A percentile compares a stretch with the other conserved stretches of the same genome.
Evolutionary conservation across 2,888 invertebrate genomes (phyloP).

Genomic region (Sepioteuthis lessoniana): DNA sequence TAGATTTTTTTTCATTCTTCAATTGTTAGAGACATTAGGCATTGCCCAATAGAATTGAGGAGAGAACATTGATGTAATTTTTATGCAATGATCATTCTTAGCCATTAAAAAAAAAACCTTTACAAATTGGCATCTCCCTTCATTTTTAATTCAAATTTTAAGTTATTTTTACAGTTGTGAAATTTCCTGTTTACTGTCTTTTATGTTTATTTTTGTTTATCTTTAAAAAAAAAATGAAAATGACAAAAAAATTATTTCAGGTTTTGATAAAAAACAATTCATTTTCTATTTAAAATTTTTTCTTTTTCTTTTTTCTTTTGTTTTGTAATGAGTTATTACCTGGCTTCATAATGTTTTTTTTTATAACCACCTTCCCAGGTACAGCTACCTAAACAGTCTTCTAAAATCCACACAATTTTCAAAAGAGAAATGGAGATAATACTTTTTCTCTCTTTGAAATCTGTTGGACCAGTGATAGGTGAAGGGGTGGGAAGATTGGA

Average conservation of each 20-base stretch:
- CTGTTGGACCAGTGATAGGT: too few species aligned
- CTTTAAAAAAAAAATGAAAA: not conserved
- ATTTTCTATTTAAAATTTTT: not conserved
- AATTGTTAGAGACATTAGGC: too few species aligned
- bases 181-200: not conserved
- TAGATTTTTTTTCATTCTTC: too few species aligned
- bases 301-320: not conserved
- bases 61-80: not conserved
- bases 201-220: not conserved
- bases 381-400: not conserved
- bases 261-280: too few species aligned
- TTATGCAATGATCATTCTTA: not conserved
- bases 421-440: too few species aligned
- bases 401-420: not conserved
- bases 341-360: not conserved
- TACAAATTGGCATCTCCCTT: conserved; percentile 40
- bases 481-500: too few species aligned
- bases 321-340: not conserved
- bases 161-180: not conserved
- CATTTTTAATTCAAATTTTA: conserved; percentile 49
- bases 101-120: not conserved
- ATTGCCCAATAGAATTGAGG: too few species aligned
- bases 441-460: too few species aligned
- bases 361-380: not conserved
- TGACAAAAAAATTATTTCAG: not conserved